Percentiles rank a stretch among this genome's conserved stretches.
phyloP scores from a whole-genome alignment of 2,797 vertebrate species.

The Thaleichthys pacificus region DNA sequence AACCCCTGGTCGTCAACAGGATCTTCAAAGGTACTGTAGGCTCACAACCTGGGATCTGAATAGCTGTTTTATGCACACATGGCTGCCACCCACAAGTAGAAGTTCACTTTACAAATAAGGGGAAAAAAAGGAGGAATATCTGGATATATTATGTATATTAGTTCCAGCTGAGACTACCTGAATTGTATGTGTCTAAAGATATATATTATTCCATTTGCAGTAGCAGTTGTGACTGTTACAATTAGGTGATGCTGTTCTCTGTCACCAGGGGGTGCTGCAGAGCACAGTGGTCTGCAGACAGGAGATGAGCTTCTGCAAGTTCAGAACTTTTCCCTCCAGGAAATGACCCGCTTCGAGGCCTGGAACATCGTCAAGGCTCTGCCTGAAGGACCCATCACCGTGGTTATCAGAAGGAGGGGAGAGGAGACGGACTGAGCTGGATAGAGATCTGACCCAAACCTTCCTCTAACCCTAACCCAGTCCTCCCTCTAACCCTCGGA shows the following conservation, averaged over 20 bases:
- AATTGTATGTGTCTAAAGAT: too few species aligned
- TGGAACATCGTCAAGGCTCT: conserved; percentile 89
- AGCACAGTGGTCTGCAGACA: conserved; percentile 77
- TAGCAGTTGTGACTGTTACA: not conserved
- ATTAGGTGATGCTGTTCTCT: not conserved
- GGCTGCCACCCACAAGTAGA: too few species aligned
- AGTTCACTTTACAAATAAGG: too few species aligned
- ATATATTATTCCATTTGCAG: too few species aligned
- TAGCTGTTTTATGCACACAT: too few species aligned
- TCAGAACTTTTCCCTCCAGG: conserved; percentile 75
- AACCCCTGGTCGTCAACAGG: conserved; percentile 83
- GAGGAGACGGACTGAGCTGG: conserved; percentile 41
- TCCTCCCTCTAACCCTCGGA: too few species aligned
- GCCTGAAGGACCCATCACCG: conserved; percentile 79
- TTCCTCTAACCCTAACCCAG: too few species aligned
- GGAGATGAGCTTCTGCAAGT: conserved; percentile 87
- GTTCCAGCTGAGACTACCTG: too few species aligned
- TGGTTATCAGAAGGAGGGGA: conserved; percentile 73
- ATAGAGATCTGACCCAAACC: not conserved
- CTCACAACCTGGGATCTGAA: not conserved
- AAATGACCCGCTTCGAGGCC: conserved; percentile 89
- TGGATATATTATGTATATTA: too few species aligned
- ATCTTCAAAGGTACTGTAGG: conserved; percentile 84
- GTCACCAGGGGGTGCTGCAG: conserved; percentile 74
- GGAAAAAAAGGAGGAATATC: too few species aligned